Percentiles rank a stretch among this genome's conserved stretches.
Conservation (phyloP, 2,797 vertebrate genomes). For the Spinus pinus region DNA sequence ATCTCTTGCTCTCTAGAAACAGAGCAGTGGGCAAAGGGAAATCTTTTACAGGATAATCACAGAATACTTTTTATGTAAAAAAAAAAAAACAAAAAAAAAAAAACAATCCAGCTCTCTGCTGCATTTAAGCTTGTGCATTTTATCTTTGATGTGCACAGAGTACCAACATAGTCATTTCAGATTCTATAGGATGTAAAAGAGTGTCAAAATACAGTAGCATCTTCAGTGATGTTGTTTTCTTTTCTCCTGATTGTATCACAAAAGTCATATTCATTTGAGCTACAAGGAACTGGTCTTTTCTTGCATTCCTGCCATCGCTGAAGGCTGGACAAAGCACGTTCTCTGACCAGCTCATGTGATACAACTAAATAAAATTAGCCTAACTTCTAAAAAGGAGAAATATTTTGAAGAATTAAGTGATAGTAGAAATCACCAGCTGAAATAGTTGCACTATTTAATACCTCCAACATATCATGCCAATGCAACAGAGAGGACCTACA, state of each 20-base stretch:
- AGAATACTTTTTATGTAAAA: background rate
- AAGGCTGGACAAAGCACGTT: background rate
- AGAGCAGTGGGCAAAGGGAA: conserved; percentile 33
- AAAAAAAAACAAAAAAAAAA: too few relatives aligned
- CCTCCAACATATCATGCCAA: background rate
- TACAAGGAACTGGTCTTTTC: background rate
- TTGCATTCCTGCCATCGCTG: background rate
- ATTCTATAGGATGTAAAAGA: background rate
- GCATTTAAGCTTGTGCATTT: conserved; percentile 29
- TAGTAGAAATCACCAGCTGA: background rate
- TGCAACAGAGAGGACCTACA: background rate
- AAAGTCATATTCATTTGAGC: background rate
- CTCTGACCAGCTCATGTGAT: background rate
- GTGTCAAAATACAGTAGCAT: background rate
- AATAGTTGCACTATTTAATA: background rate
- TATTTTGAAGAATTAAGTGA: background rate
- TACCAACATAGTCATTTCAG: background rate
- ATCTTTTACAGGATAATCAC: conserved; percentile 44
- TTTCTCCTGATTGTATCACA: background rate
- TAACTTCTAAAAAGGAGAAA: background rate
- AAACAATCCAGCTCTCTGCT: background rate
- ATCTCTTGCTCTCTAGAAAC: conserved; percentile 56
- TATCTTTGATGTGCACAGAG: background rate
- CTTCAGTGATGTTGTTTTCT: background rate
- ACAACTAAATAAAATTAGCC: background rate